Evolutionary conservation across 2,888 invertebrate species (phyloP).

Genomic region (Scaptodrosophila latifasciaeformis): DNA sequence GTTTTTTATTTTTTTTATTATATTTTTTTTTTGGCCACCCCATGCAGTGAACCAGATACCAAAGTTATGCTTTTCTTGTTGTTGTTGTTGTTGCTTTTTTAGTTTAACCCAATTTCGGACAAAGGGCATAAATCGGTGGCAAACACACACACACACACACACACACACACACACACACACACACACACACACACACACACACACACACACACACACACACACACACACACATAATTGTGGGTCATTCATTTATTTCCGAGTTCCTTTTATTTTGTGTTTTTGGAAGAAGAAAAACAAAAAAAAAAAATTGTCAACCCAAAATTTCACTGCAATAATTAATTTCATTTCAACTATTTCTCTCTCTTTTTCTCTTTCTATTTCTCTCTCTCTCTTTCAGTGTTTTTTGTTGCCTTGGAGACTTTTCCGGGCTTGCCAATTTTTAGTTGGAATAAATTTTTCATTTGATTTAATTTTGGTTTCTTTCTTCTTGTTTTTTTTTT

Average conservation of each 20-base stretch:
- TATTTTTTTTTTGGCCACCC: not conserved
- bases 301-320: not conserved
- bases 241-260: too few species aligned
- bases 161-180: slow-evolving; percentile 1
- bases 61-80: slow-evolving; percentile 6
- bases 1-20: slow-evolving; percentile 40
- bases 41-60: not conserved
- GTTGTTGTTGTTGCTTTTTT: slow-evolving; percentile 18
- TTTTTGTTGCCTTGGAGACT: not conserved
- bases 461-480: too few species aligned
- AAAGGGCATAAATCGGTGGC: slow-evolving; percentile 51
- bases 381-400: not conserved
- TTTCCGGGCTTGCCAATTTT: slow-evolving; percentile 7
- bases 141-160: slow-evolving; percentile 11
- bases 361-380: not conserved
- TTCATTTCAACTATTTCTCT: slow-evolving; percentile 6
- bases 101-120: slow-evolving; percentile 51
- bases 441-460: too few species aligned
- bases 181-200: slow-evolving; percentile 7
- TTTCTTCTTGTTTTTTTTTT: too few species aligned
- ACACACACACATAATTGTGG: too few species aligned
- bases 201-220: not conserved
- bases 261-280: not conserved
- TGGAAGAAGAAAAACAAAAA: not conserved
- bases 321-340: slow-evolving; percentile 23